Evolutionary conservation across 2,888 invertebrate genomes (phyloP).

Genomic region (Hoplodrina ambigua): DNA sequence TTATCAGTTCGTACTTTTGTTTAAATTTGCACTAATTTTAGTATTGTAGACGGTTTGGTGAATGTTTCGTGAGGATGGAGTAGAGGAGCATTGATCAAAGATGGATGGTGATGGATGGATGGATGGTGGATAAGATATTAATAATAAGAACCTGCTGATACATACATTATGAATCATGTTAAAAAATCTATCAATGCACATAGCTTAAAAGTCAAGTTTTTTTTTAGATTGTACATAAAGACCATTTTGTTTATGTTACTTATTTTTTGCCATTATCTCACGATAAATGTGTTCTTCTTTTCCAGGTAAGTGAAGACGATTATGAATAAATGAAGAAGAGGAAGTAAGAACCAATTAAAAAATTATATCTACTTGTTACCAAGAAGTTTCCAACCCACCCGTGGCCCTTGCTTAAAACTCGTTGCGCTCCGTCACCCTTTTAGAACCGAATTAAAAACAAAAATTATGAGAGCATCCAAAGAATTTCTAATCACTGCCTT

Average conservation of each 20-base stretch:
- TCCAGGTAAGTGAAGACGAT: constrained; percentile 57
- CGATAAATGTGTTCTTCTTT: constrained; percentile 24
- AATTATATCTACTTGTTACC: constrained; percentile 22
- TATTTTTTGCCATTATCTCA: background rate
- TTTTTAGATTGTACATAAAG: background rate
- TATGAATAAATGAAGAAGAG: constrained; percentile 12
- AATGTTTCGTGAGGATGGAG: constrained; percentile 39
- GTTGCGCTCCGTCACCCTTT: constrained; percentile 50
- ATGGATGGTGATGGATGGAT: no score
- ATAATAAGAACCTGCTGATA: background rate
- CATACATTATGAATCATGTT: background rate
- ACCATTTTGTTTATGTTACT: background rate
- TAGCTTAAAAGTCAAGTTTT: background rate
- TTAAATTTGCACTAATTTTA: constrained; percentile 82
- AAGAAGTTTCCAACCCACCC: constrained; percentile 47
- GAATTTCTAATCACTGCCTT: constrained; percentile 71
- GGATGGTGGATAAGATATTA: no score
- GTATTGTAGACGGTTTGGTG: constrained; percentile 63
- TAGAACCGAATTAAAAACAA: constrained; percentile 60
- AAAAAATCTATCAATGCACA: background rate
- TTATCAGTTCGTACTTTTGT: constrained; percentile 81
- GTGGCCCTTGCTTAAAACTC: constrained; percentile 53
- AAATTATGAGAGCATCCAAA: constrained; percentile 68
- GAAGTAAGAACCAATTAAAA: constrained; percentile 39
- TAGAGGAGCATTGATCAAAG: background rate